Conservation (phyloP, 2,888 invertebrate species). For the Philaethria dido region DNA sequence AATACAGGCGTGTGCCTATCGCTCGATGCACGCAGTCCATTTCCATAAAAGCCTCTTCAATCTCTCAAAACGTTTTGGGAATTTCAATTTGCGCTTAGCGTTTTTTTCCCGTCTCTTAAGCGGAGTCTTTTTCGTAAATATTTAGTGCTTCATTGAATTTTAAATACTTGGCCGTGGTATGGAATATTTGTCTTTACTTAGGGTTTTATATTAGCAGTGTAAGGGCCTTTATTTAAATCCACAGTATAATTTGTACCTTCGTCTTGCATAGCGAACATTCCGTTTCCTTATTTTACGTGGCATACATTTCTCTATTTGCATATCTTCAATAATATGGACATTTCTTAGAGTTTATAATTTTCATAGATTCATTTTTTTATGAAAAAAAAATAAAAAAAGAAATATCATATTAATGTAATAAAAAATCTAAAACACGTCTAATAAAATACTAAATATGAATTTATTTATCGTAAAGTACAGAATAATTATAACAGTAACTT, state of each 20-base stretch:
- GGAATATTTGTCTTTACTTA: constrained; percentile 29
- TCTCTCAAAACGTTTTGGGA: constrained; percentile 80
- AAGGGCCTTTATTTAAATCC: constrained; percentile 5
- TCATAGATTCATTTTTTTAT: too few relatives aligned
- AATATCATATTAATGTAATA: too few relatives aligned
- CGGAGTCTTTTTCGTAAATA: constrained; percentile 51
- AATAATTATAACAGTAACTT: constrained; percentile 6
- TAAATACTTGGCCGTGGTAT: constrained; percentile 30
- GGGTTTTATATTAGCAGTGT: constrained; percentile 11
- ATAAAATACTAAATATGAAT: constrained; percentile 19
- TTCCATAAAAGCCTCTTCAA: constrained; percentile 84
- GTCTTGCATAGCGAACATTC: constrained; percentile 27
- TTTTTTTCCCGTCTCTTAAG: constrained; percentile 56
- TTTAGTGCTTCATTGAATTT: constrained; percentile 51
- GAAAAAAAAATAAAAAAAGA: too few relatives aligned
- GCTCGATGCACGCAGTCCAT: constrained; percentile 76
- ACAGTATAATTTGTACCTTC: constrained; percentile 14
- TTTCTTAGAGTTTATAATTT: too few relatives aligned
- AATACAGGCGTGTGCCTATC: constrained; percentile 65
- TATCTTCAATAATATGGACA: not conserved
- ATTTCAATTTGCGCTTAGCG: constrained; percentile 80
- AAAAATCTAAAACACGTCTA: not conserved
- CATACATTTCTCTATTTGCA: not conserved
- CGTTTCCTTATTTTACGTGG: constrained; percentile 30
- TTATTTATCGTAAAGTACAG: not conserved